Base-by-base conservation (phyloP, 2,113 vertebrate species). In the Propithecus coquereli region DNA sequence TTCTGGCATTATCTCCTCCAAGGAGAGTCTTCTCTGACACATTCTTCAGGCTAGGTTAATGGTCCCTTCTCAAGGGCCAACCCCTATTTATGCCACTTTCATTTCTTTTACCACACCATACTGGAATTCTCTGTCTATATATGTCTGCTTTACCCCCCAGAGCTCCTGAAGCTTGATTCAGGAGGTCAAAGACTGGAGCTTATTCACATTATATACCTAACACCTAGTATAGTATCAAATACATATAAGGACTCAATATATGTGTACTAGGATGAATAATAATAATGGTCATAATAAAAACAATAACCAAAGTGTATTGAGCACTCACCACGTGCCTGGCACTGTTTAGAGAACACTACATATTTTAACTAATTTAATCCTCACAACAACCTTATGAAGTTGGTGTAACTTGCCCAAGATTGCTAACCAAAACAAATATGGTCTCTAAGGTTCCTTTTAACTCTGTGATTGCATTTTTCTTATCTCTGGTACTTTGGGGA, bases 291-390 rank as follows among this genome's bases (percentile, higher is more conserved):
- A 52, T 13, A 85, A 76, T n/a, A 54, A 85, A 65, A 79, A 68
- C 11, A 40, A 23, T 73, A 71, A 70, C 57, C 57, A 90, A 90
- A 84, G 54, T 30, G 23, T 54, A 47, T 5, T 87, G 57, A 40
- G 54, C 20, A 94, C 47, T 93, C 71, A 81, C 37, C 4, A 45
- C 40, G 18, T 68, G 34, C 40, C 45, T 59, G 23, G 70, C 47
- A 90, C 45, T 84, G 52, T 84, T 73, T 77, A 88, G n/a, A 84
- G 57, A 47, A 92, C 1, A 22, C n/a, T 85, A 89, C 20, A 37
- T 59, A 89, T 66, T 85, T 89, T 66, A 92, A 73, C 32, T 92
- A 50, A 89, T 65, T 84, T 70, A 92, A 80, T 85, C 23, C 71
- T 92, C 59, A 93, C 16, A 77, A 82, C 12, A 68, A 76, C 43